Percentiles rank a stretch among this genome's conserved stretches.
phyloP scores from a whole-genome alignment of 2,888 invertebrate genomes.

The Hypomecis atomaria region DNA sequence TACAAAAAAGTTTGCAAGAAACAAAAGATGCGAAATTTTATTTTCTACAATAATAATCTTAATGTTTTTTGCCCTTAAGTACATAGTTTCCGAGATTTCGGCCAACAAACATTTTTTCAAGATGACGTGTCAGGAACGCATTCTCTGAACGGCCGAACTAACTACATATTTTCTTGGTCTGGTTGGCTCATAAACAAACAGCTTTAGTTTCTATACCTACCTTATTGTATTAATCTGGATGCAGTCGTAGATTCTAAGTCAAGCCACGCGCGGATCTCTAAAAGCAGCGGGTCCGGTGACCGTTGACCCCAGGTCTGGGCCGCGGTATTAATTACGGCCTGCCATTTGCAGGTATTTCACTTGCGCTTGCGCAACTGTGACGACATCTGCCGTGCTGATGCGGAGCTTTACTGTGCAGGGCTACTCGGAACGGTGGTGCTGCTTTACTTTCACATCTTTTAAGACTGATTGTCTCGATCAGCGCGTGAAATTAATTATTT shows the following conservation, averaged over 20 bases:
- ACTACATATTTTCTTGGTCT: too few species aligned
- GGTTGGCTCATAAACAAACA: not conserved
- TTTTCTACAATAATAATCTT: too few species aligned
- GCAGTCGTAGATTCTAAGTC: not conserved
- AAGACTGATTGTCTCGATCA: too few species aligned
- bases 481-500: too few species aligned
- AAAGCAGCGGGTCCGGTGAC: constrained; percentile 28
- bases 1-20: too few species aligned
- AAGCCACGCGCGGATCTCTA: constrained; percentile 5
- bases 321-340: constrained; percentile 50
- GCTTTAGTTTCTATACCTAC: not conserved
- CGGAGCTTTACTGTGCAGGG: not conserved
- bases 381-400: constrained; percentile 12
- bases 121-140: too few species aligned
- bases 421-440: not conserved
- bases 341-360: constrained; percentile 49
- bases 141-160: too few species aligned
- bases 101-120: too few species aligned
- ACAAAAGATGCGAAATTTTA: too few species aligned
- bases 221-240: not conserved
- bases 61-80: too few species aligned
- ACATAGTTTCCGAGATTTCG: too few species aligned
- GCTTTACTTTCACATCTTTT: not conserved
- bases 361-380: constrained; percentile 48
- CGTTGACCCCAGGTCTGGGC: constrained; percentile 35